Base-by-base conservation (phyloP, 2,797 vertebrate genomes). In the Simalia tracyae region DNA sequence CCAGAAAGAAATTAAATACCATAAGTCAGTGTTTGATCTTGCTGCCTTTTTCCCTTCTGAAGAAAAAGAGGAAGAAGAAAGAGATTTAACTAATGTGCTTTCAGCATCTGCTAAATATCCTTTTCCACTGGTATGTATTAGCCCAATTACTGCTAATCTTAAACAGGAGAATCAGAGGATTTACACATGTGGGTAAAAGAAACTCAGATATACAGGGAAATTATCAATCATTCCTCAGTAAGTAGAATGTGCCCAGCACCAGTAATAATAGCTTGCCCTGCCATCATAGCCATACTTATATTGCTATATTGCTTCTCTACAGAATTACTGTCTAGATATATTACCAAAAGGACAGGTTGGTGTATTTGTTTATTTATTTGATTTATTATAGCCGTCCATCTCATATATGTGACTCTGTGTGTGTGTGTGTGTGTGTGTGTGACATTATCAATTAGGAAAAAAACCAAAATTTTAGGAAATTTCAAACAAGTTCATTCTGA, bases 71-170 rank as follows among this genome's bases (percentile, higher is more conserved):
- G 86, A 94, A 94, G 89, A 88, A 89, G 85, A 92, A 22, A 12
- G 17, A 24, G 87, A 93, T 93, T n/a, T 57, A 93, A 92, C 46
- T 64, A 2, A 0, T 86, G 86, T 81, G 72, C 91, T 87, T 42
- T 88, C 92, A 2, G 10, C 84, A 92, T 56, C 59, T 54, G n/a
- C 56, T n/a, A 0, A 66, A 60, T 8, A 76, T 89, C 94, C 92
- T 28, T 56, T 89, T 36, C 1, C 93, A 89, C 9, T n/a, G 94
- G 96, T 96, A 94, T 19, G 68, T 86, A 0, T 89, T 66, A 63
- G n/a, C 8, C 46, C 22, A 42, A 64, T 46, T 85, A 59, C 2
- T 76, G 8, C 42, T 72, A 61, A 31, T 64, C 42, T 81, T 84
- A 64, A 26, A 86, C 14, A 81, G 50, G 60, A 57, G 28, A 72